These are phyloP conservation scores for Metopolophium dirhodum DNA, from an alignment of 1,140 invertebrate genomes.

Conservation along the genomic window DNA sequence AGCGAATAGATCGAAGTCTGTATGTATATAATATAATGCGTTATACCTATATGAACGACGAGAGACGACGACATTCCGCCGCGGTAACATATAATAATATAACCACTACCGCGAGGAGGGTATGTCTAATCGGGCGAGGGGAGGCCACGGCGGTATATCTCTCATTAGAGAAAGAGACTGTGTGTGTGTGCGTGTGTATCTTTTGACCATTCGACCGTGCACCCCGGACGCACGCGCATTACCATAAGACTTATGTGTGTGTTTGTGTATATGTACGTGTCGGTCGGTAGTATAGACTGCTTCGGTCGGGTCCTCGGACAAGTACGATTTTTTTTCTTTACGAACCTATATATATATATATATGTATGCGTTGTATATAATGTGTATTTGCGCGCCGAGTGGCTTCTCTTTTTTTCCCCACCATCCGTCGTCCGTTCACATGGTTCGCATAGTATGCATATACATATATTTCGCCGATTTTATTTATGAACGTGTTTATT, in stretches of 20 bases:
- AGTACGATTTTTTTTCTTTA: background rate
- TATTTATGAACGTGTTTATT: slow-evolving; percentile 54
- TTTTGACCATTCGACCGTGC: slow-evolving; percentile 33
- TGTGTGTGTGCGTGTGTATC: background rate
- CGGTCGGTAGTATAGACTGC: background rate
- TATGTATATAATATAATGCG: background rate
- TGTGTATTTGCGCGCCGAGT: background rate
- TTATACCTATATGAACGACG: background rate
- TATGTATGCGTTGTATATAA: background rate
- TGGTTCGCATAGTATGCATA: background rate
- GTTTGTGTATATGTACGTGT: background rate
- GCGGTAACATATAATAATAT: background rate
- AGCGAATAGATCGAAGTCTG: background rate
- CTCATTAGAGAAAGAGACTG: background rate
- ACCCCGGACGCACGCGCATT: background rate
- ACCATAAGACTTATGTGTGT: background rate
- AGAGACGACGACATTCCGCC: slow-evolving; percentile 21
- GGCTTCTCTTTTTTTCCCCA: background rate
- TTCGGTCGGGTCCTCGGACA: slow-evolving; percentile 5
- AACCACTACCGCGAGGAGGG: background rate
- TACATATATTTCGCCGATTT: slow-evolving; percentile 42
- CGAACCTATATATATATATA: background rate
- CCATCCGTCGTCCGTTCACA: background rate
- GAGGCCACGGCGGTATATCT: background rate
- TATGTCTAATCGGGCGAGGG: background rate